Conservation (phyloP, 2,113 vertebrate genomes). For the Tychaedon coryphoeus region DNA sequence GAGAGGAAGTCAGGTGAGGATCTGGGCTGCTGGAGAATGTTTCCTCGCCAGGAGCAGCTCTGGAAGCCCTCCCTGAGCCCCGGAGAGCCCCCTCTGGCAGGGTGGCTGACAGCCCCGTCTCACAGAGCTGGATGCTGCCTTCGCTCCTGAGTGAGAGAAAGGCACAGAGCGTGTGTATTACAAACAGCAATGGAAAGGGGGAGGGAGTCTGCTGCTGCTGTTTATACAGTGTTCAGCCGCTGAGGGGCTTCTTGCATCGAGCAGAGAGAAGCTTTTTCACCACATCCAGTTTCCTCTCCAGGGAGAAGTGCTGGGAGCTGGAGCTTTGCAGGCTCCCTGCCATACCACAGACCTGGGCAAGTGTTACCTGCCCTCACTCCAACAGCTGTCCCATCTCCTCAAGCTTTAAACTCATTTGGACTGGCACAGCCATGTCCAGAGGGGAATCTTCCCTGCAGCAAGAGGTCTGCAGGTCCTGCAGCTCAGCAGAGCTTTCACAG, state of each 20-base stretch:
- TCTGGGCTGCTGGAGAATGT: background rate
- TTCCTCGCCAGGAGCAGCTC: background rate
- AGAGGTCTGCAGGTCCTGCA: background rate
- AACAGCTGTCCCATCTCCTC: background rate
- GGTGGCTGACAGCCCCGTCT: conserved; percentile 15
- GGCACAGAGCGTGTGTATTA: conserved; percentile 61
- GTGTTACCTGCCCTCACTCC: background rate
- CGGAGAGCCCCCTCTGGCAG: background rate
- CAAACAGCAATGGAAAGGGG: conserved; percentile 64
- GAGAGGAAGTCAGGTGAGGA: background rate
- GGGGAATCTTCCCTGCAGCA: background rate
- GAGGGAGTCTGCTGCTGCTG: conserved; percentile 65
- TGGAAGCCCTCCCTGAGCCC: background rate
- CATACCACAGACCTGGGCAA: background rate
- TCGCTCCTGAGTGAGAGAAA: conserved; percentile 60
- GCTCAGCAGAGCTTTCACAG: background rate
- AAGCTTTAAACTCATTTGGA: background rate
- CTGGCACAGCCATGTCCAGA: background rate
- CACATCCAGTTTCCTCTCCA: conserved; percentile 1
- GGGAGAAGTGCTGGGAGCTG: background rate
- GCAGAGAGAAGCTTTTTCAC: conserved; percentile 38
- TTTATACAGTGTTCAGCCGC: conserved; percentile 68
- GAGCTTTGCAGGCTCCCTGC: background rate
- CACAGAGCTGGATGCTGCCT: conserved; percentile 53
- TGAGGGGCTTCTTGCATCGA: conserved; percentile 66